These are phyloP conservation scores for Circaetus cinerascens DNA, from an alignment of 2,113 vertebrate species.

Conservation along the genomic window DNA sequence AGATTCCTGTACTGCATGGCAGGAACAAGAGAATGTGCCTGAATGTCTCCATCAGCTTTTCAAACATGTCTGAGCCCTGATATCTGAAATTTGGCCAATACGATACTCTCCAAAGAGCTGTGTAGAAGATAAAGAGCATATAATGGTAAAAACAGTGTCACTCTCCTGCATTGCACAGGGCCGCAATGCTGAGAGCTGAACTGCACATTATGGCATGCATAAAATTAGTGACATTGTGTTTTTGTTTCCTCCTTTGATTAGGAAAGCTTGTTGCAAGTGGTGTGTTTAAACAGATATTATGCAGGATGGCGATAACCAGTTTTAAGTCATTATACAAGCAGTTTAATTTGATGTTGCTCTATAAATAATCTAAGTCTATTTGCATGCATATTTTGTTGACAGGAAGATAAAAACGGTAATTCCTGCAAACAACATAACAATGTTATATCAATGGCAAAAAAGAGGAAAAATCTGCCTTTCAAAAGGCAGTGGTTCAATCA, in stretches of 20 bases:
- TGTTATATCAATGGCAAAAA: slow-evolving; percentile 40
- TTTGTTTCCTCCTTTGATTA: slow-evolving; percentile 48
- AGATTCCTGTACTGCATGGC: not conserved
- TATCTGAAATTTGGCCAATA: not conserved
- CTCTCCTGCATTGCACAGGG: not conserved
- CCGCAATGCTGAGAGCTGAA: not conserved
- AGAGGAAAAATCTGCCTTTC: slow-evolving; percentile 4
- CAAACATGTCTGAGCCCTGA: not conserved
- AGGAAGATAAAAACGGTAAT: slow-evolving; percentile 54
- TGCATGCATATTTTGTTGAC: slow-evolving; percentile 68
- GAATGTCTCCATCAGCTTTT: not conserved
- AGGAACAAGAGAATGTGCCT: not conserved
- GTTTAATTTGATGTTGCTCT: slow-evolving; percentile 74
- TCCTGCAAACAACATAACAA: slow-evolving; percentile 61
- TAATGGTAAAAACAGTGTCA: not conserved
- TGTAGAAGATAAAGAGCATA: not conserved
- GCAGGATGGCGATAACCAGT: slow-evolving; percentile 37
- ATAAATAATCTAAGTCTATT: slow-evolving; percentile 68
- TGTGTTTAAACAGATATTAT: slow-evolving; percentile 64
- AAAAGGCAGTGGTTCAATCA: not conserved
- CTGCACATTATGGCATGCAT: not conserved
- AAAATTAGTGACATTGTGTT: slow-evolving; percentile 38
- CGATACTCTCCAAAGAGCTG: not conserved
- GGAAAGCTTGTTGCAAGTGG: slow-evolving; percentile 31
- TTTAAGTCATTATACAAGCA: slow-evolving; percentile 65